Percentiles rank a stretch among this genome's conserved stretches.
phyloP scores from a whole-genome alignment of 1,140 invertebrate species.

The Brachionus calyciflorus region DNA sequence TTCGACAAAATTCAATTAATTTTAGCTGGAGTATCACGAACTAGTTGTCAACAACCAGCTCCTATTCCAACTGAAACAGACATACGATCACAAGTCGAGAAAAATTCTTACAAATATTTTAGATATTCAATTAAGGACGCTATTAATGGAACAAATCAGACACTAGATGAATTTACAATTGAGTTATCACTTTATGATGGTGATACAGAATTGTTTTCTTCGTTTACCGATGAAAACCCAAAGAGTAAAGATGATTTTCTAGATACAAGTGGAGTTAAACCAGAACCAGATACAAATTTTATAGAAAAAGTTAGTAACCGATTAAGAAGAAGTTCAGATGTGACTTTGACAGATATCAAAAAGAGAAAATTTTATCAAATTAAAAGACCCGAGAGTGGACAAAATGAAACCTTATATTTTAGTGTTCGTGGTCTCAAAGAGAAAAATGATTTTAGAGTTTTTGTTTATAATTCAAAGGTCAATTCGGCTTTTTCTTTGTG shows the following conservation, averaged over 20 bases:
- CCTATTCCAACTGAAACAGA: neutral
- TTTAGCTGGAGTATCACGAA: neutral
- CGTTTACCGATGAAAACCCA: constrained; percentile 13
- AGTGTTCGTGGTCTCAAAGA: neutral
- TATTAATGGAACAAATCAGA: neutral
- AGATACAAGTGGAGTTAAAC: neutral
- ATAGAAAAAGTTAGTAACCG: neutral
- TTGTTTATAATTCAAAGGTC: neutral
- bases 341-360: neutral
- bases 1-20: constrained; percentile 18
- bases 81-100: neutral
- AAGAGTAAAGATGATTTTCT: constrained; percentile 27
- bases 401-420: constrained; percentile 24
- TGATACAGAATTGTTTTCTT: neutral
- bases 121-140: neutral
- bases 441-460: constrained; percentile 4
- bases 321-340: neutral
- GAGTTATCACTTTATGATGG: neutral
- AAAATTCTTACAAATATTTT: constrained; percentile 7
- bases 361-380: constrained; percentile 4
- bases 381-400: neutral
- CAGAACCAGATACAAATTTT: constrained; percentile 16
- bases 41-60: constrained; percentile 24
- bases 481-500: neutral
- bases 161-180: neutral